Percentiles rank a stretch among this genome's conserved stretches.
phyloP scores from a whole-genome alignment of 2,888 invertebrate genomes.

The Cinara cedri region DNA sequence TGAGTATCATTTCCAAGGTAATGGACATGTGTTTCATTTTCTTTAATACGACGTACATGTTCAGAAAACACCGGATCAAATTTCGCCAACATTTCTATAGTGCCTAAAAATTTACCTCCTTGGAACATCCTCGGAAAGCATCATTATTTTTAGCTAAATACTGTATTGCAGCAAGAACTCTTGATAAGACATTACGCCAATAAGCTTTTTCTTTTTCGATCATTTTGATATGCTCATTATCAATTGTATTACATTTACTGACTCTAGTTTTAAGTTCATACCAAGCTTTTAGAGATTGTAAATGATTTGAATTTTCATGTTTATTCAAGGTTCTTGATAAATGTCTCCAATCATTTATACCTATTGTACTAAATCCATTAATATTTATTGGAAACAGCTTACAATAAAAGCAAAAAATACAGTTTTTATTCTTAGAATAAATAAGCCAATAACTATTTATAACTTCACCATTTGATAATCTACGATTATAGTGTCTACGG shows the following conservation, averaged over 20 bases:
- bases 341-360: slow-evolving; percentile 28
- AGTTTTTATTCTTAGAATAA: slow-evolving; percentile 3
- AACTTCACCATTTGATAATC: slow-evolving; percentile 10
- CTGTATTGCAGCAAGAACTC: slow-evolving; percentile 60
- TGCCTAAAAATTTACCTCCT: slow-evolving; percentile 59
- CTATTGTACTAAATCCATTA: slow-evolving; percentile 18
- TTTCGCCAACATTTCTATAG: slow-evolving; percentile 6
- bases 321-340: slow-evolving; percentile 42
- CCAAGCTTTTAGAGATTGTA: slow-evolving; percentile 25
- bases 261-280: slow-evolving; percentile 2
- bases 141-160: slow-evolving; percentile 60
- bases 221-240: not conserved
- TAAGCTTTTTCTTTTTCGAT: slow-evolving; percentile 57
- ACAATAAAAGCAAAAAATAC: slow-evolving; percentile 30
- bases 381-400: not conserved
- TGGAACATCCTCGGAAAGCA: slow-evolving; percentile 39
- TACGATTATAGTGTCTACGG: not conserved
- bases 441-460: slow-evolving; percentile 12
- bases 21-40: slow-evolving; percentile 23
- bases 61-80: not conserved
- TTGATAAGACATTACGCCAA: slow-evolving; percentile 60
- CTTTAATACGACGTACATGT: not conserved
- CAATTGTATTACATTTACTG: not conserved
- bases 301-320: slow-evolving; percentile 49
- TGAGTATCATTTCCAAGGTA: slow-evolving; percentile 32